These are phyloP conservation scores for Phallusia fumigata DNA, from an alignment of 23 tunicate genomes.

Conservation along the genomic window DNA sequence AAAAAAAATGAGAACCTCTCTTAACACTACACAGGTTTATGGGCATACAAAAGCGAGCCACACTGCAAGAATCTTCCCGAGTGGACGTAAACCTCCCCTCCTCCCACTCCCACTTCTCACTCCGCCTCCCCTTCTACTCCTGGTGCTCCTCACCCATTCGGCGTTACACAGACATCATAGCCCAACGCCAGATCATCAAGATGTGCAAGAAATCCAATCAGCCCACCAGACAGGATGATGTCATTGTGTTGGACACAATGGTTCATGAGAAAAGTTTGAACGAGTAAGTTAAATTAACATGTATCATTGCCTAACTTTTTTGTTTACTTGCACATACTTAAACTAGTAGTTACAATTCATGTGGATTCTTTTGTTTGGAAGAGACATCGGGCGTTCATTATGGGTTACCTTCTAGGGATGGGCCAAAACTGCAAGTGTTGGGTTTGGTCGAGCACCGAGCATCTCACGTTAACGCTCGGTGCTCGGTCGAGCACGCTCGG, in stretches of 20 bases:
- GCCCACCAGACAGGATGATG: not conserved
- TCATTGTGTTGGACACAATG: not conserved
- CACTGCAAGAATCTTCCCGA: not conserved
- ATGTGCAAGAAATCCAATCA: not conserved
- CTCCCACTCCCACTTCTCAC: constrained; percentile 40
- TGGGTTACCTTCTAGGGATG: too few species aligned
- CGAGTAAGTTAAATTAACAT: not conserved
- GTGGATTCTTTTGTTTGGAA: too few species aligned
- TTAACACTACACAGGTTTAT: constrained; percentile 30
- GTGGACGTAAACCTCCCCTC: not conserved
- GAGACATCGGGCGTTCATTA: too few species aligned
- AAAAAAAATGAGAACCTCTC: too few species aligned
- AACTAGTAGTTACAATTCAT: too few species aligned
- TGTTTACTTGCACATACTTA: too few species aligned
- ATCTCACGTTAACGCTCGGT: too few species aligned
- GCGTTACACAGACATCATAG: constrained; percentile 65
- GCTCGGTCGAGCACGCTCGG: too few species aligned
- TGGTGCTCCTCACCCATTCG: constrained; percentile 72
- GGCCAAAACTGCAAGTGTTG: too few species aligned
- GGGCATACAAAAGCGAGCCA: constrained; percentile 34
- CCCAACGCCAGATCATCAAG: constrained; percentile 17
- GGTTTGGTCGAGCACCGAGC: too few species aligned
- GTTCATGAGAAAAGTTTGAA: not conserved
- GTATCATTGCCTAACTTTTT: too few species aligned
- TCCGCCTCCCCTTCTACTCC: constrained; percentile 50